Percentiles rank a stretch among this genome's conserved stretches.
phyloP scores from a whole-genome alignment of 2,797 vertebrate species.

The Glossophaga mutica region DNA sequence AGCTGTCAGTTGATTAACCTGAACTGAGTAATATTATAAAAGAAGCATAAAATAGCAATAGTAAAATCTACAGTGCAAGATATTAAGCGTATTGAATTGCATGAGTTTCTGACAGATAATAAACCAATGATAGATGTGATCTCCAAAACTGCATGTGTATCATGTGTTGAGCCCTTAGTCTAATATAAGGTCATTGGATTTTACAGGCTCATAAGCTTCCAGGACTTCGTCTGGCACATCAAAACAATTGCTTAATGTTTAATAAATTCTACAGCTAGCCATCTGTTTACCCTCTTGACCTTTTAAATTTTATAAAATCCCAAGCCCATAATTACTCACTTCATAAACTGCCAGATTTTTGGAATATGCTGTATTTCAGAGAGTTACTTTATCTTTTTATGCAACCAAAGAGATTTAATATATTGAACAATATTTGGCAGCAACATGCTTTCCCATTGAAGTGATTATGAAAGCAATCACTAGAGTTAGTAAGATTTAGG shows the following conservation, averaged over 20 bases:
- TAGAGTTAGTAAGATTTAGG: slow-evolving; percentile 69
- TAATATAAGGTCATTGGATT: slow-evolving; percentile 77
- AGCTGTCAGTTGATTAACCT: slow-evolving; percentile 48
- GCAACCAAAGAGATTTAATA: slow-evolving; percentile 63
- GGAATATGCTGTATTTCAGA: slow-evolving; percentile 62
- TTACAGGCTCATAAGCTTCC: slow-evolving; percentile 80
- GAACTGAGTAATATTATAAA: slow-evolving; percentile 45
- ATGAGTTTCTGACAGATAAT: slow-evolving; percentile 72
- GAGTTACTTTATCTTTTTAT: slow-evolving; percentile 66
- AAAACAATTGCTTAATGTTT: slow-evolving; percentile 79
- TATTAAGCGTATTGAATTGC: slow-evolving; percentile 70
- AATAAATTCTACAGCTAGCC: slow-evolving; percentile 81
- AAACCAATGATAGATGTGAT: slow-evolving; percentile 75
- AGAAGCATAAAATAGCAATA: slow-evolving; percentile 64
- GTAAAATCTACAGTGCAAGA: slow-evolving; percentile 57
- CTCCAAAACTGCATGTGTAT: slow-evolving; percentile 71
- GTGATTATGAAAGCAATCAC: slow-evolving; percentile 49
- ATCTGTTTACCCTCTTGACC: slow-evolving; percentile 83
- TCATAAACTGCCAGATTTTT: slow-evolving; percentile 68
- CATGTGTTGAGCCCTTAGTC: slow-evolving; percentile 67
- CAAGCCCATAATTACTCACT: slow-evolving; percentile 75
- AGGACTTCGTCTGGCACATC: slow-evolving; percentile 78
- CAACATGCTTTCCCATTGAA: slow-evolving; percentile 53
- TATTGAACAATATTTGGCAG: slow-evolving; percentile 66
- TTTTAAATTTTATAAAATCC: slow-evolving; percentile 79